A percentile compares a stretch with the other conserved stretches of the same genome.
These are phyloP conservation scores for Theonella swinhoei DNA, from an alignment of 37 sponge, comb jelly and placozoan genomes.

Conservation along the genomic window DNA sequence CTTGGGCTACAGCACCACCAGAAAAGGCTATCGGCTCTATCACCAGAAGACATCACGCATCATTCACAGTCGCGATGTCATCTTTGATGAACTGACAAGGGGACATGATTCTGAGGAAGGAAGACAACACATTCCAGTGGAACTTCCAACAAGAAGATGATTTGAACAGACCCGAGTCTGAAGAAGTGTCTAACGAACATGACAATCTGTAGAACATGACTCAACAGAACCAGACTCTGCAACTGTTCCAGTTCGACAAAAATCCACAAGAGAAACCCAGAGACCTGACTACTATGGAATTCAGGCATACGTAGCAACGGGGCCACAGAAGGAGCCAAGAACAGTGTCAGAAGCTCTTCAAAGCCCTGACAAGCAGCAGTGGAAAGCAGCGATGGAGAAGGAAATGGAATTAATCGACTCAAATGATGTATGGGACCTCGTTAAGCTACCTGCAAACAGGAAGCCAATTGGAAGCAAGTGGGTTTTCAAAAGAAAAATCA, in stretches of 20 bases:
- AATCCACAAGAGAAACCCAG: slow-evolving; percentile 37
- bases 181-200: slow-evolving; percentile 8
- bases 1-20: slow-evolving; percentile 20
- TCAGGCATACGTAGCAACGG: slow-evolving; percentile 10
- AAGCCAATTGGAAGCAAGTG: slow-evolving; percentile 67
- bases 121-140: slow-evolving; percentile 14
- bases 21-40: slow-evolving; percentile 63
- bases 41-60: slow-evolving; percentile 25
- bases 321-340: slow-evolving; percentile 17
- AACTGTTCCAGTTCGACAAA: not conserved
- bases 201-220: slow-evolving; percentile 13
- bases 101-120: slow-evolving; percentile 26
- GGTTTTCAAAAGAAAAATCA: slow-evolving; percentile 61
- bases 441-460: slow-evolving; percentile 40
- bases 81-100: slow-evolving; percentile 42
- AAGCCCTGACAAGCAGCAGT: slow-evolving; percentile 38
- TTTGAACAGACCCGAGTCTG: not conserved
- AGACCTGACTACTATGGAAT: slow-evolving; percentile 59
- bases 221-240: slow-evolving; percentile 1
- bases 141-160: not conserved
- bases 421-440: slow-evolving; percentile 69
- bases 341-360: slow-evolving; percentile 38
- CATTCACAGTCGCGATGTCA: slow-evolving; percentile 55
- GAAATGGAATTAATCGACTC: slow-evolving; percentile 51
- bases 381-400: slow-evolving; percentile 57